phyloP scores from a whole-genome alignment of 2,888 invertebrate species.

The Cryptocheilus praepositus region DNA sequence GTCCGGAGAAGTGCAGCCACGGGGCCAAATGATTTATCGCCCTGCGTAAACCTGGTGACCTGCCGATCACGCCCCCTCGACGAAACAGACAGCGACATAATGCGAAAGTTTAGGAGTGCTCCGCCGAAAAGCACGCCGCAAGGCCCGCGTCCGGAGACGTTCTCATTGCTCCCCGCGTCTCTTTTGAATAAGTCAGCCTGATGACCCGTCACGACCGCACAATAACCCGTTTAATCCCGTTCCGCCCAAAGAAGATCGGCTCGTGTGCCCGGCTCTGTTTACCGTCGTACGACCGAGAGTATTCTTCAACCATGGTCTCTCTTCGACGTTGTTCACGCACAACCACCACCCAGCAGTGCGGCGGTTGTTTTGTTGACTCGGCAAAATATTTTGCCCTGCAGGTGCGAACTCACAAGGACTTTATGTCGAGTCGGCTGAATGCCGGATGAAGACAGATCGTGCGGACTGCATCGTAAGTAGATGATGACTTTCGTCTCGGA shows the following conservation, averaged over 20 bases:
- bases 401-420: neutral
- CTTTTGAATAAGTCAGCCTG: slow-evolving; percentile 29
- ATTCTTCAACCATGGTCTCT: too few relatives aligned
- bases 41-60: slow-evolving; percentile 63
- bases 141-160: neutral
- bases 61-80: slow-evolving; percentile 59
- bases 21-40: slow-evolving; percentile 60
- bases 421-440: neutral
- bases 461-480: too few relatives aligned
- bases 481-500: too few relatives aligned
- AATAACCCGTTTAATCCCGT: slow-evolving; percentile 53
- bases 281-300: neutral
- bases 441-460: slow-evolving; percentile 9
- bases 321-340: too few relatives aligned
- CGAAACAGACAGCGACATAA: slow-evolving; percentile 39
- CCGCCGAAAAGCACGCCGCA: slow-evolving; percentile 16
- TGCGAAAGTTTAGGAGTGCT: slow-evolving; percentile 9
- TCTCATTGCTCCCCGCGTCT: slow-evolving; percentile 22
- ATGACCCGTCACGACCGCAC: slow-evolving; percentile 41
- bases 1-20: slow-evolving; percentile 6
- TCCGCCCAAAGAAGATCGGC: slow-evolving; percentile 9
- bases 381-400: slow-evolving; percentile 1
- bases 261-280: slow-evolving; percentile 3
- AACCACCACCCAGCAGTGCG: too few relatives aligned
- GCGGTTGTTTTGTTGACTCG: neutral